Base-by-base conservation (phyloP, 1,140 invertebrate genomes). In the Sipha flava region DNA sequence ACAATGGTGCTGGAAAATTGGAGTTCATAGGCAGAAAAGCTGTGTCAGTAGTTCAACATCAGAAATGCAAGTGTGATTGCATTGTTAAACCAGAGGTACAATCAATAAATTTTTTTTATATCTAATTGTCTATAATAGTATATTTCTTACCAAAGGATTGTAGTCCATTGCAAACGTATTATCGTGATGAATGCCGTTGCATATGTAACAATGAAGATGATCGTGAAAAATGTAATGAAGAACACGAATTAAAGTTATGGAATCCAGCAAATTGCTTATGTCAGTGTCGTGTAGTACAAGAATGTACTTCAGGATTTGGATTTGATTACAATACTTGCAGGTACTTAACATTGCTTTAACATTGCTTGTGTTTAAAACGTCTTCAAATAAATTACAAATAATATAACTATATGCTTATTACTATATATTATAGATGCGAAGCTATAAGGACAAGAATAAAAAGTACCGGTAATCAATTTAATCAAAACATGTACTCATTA, bases 241-340 rank as follows among this genome's bases (percentile, higher is more conserved):
- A 86, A 3, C 84, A 85, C 80, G 81, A 81, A 6, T 86, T 83
- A n/a, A 90, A 90, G 83, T 83, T 88, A 16, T 92, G 90, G 91
- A 87, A 91, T 82, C 84, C 87, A 9, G 83, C 87, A 23, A 84
- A 83, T 1, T 92, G 91, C 82, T 82, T 82, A 23, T 92, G 91
- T 80, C 84, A 85, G 68, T 92, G 91, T 81, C 85, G 88, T 47
- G 85, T 88, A 31, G 82, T 84, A 2, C 82, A 85, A 34, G 85
- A 87, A 14, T 92, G 91, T 83, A 88, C 87, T 23, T 89, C 88
- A 12, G 90, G 90, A 26, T 88, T 85, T 49, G 84, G 84, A 80
- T 91, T 89, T 83, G 88, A 91, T 81, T 85, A 87, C 64, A 86
- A 86, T 45, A 86, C 86, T 81, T 92, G 91, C 87, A 87, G 85